Percentiles rank a stretch among this genome's conserved stretches.
Conservation (phyloP, 2,797 vertebrate species). For the Etheostoma nigrum region DNA sequence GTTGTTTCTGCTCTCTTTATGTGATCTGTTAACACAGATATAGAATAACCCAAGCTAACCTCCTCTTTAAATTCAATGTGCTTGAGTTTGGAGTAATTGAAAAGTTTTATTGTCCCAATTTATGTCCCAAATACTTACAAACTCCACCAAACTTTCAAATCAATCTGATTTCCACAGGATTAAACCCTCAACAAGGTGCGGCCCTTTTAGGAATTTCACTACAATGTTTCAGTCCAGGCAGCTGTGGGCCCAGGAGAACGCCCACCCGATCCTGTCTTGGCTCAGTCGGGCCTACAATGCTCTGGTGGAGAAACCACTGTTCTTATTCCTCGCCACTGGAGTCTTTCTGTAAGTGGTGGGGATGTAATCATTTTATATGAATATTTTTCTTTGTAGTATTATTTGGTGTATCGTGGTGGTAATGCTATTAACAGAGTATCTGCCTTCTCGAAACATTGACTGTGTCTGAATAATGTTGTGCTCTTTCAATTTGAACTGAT, state of each 20-base stretch:
- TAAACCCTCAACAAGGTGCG: constrained; percentile 86
- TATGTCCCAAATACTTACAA: background rate
- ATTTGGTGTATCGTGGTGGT: background rate
- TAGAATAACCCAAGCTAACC: background rate
- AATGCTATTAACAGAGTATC: background rate
- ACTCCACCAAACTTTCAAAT: background rate
- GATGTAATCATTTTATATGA: background rate
- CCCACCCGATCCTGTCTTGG: constrained; percentile 77
- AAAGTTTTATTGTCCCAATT: background rate
- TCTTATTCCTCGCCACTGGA: constrained; percentile 80
- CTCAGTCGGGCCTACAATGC: constrained; percentile 77
- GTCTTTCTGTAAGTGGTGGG: constrained; percentile 85
- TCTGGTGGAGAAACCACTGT: constrained; percentile 85
- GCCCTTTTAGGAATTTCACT: constrained; percentile 87
- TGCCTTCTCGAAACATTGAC: background rate
- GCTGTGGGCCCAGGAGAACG: constrained; percentile 72
- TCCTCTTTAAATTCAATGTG: background rate
- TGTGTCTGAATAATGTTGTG: background rate
- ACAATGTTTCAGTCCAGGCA: constrained; percentile 85
- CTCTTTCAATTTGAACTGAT: background rate
- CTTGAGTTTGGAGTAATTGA: background rate
- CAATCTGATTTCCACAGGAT: constrained; percentile 73
- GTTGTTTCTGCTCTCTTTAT: background rate
- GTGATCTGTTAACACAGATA: background rate
- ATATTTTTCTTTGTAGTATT: background rate